These are phyloP conservation scores for Chroicocephalus ridibundus DNA, from an alignment of 2,113 vertebrate genomes.

Conservation along the genomic window DNA sequence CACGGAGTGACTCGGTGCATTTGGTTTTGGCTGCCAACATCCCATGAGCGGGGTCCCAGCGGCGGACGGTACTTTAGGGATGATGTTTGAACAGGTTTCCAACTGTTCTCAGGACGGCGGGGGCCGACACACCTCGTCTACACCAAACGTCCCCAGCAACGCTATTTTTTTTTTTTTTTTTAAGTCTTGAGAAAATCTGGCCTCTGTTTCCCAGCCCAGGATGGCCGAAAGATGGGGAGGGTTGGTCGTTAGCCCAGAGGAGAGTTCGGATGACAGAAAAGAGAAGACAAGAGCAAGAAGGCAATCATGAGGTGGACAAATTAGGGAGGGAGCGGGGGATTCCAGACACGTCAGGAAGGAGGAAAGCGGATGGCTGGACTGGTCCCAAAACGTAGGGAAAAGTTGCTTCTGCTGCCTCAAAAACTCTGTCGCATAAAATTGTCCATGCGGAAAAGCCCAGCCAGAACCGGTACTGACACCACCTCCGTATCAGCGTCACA, in stretches of 20 bases:
- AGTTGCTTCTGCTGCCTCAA: background rate
- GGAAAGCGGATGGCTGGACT: background rate
- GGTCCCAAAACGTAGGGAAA: rapidly evolving
- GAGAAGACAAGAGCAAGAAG: background rate
- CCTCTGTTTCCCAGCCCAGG: background rate
- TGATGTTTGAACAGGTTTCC: background rate
- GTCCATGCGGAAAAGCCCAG: background rate
- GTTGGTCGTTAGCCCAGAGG: background rate
- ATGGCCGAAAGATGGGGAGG: background rate
- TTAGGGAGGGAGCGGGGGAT: background rate
- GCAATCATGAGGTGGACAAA: background rate
- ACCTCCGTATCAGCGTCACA: background rate
- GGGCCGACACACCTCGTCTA: background rate
- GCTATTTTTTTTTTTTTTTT: background rate
- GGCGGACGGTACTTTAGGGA: rapidly evolving
- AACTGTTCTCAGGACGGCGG: rapidly evolving
- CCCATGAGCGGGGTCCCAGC: background rate
- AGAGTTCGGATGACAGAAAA: background rate
- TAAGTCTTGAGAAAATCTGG: background rate
- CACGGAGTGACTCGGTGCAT: rapidly evolving
- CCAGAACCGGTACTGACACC: background rate
- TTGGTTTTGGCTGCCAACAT: background rate
- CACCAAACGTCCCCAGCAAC: background rate
- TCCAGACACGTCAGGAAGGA: background rate
- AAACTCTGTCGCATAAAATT: background rate